Evolutionary conservation across 2,113 vertebrate genomes (phyloP), one percentile per base, ranked within the genome.

Genomic region (Myxocyprinus asiaticus): DNA sequence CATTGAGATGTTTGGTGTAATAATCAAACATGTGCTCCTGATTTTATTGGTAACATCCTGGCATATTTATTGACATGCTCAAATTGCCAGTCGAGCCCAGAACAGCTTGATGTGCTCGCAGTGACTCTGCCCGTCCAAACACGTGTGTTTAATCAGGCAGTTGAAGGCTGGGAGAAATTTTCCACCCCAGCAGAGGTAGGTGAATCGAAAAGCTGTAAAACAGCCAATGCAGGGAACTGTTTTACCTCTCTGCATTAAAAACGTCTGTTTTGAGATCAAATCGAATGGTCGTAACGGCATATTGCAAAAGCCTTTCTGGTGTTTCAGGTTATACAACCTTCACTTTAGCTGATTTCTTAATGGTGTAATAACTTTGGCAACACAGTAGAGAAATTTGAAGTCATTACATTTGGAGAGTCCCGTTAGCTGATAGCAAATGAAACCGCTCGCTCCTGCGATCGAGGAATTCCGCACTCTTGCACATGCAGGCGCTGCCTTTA

Each of bases 151-250:
- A 72, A 73, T 79, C 78, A 71, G 67, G 58, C 67, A 9, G 50
- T 9, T n/a, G 59, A 33, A 12, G n/a, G 72, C 85, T 77, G 84
- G 63, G 80, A 82, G 83, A 67, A 64, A 61, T 86, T 89, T 87
- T 88, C 79, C 83, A 84, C 83, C 84, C 77, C 82, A 83, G 64
- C 68, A 58, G 78, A 45, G 9, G 7, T 47, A 80, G 71, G 58
- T 83, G 84, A 85, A 81, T 75, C 12, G 66, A 78, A 69, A 42
- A 62, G 53, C 69, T 71, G 69, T 71, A 45, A 58, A 58, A 58
- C 12, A 9, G 33, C 42, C 33, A 71, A 44, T 44, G 42, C 5
- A 0, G 55, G 50, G 68, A 71, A 1, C 10, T 3, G 22, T 56
- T 43, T 70, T 44, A n/a, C 22, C 33, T 33, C 22, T 33, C 43